Percentiles rank a stretch among this genome's conserved stretches.
Evolutionary conservation across 2,797 vertebrate genomes (phyloP).

Genomic region (Amniataba percoides): DNA sequence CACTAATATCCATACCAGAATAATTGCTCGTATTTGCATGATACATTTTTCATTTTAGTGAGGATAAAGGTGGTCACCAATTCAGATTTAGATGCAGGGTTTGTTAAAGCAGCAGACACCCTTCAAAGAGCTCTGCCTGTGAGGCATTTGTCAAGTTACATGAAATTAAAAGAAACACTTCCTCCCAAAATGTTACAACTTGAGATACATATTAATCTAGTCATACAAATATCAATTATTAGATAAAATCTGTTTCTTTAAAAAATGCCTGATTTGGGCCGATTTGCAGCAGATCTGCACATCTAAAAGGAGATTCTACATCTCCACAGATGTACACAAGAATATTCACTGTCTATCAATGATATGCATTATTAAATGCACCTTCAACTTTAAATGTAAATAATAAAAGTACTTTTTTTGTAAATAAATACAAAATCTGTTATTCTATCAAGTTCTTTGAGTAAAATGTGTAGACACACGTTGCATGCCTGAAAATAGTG

Average conservation of each 20-base stretch:
- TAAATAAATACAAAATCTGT: too few species aligned
- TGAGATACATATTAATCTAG: neutral
- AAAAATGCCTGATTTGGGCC: too few species aligned
- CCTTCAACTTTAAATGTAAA: too few species aligned
- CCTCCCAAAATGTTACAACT: neutral
- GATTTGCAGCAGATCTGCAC: too few species aligned
- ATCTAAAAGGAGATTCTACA: too few species aligned
- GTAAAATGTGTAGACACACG: too few species aligned
- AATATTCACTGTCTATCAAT: too few species aligned
- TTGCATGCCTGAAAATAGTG: too few species aligned
- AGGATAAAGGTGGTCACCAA: neutral
- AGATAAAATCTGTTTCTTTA: neutral
- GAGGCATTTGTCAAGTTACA: constrained; percentile 7
- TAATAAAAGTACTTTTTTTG: too few species aligned
- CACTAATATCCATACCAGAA: neutral
- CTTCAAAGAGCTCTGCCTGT: neutral
- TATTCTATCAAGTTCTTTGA: too few species aligned
- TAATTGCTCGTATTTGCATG: neutral
- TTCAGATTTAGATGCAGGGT: neutral
- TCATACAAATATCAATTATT: neutral
- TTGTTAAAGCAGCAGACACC: neutral
- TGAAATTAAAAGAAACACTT: neutral
- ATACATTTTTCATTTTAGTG: neutral
- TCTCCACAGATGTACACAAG: too few species aligned
- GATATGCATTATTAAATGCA: too few species aligned